phyloP scores from a whole-genome alignment of 2,888 invertebrate species.

The Argyresthia albistria region DNA sequence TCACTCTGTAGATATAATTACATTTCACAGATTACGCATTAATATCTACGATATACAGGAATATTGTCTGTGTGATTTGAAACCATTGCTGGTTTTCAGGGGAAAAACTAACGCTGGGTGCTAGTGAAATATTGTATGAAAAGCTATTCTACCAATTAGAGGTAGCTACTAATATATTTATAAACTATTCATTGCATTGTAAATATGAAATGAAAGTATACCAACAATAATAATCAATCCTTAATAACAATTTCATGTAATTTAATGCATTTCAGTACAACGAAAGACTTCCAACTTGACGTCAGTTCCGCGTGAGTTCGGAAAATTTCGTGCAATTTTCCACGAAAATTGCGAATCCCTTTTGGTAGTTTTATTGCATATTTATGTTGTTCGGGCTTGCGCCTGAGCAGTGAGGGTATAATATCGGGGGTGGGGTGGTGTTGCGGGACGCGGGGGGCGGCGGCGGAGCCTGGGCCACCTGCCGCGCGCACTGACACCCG shows the following conservation, averaged over 20 bases:
- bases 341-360: constrained; percentile 22
- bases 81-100: too few species aligned
- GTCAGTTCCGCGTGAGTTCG: constrained; percentile 32
- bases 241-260: background rate
- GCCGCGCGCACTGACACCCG: constrained; percentile 31
- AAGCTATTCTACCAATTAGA: too few species aligned
- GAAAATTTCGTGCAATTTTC: constrained; percentile 65
- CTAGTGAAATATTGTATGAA: too few species aligned
- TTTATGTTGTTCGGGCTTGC: constrained; percentile 37
- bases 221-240: too few species aligned
- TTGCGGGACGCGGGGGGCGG: constrained; percentile 33
- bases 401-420: constrained; percentile 42
- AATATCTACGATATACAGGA: too few species aligned
- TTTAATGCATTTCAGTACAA: background rate
- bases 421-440: constrained; percentile 29
- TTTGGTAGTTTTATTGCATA: constrained; percentile 22
- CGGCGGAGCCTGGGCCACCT: constrained; percentile 18
- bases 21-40: too few species aligned
- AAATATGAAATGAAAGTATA: too few species aligned
- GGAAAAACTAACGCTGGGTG: too few species aligned
- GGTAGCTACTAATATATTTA: too few species aligned
- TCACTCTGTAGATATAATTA: too few species aligned
- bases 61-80: too few species aligned
- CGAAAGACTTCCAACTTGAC: constrained; percentile 14
- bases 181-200: too few species aligned